These are phyloP conservation scores for Pluvialis apricaria DNA, from an alignment of 2,113 vertebrate species.

Conservation along the genomic window DNA sequence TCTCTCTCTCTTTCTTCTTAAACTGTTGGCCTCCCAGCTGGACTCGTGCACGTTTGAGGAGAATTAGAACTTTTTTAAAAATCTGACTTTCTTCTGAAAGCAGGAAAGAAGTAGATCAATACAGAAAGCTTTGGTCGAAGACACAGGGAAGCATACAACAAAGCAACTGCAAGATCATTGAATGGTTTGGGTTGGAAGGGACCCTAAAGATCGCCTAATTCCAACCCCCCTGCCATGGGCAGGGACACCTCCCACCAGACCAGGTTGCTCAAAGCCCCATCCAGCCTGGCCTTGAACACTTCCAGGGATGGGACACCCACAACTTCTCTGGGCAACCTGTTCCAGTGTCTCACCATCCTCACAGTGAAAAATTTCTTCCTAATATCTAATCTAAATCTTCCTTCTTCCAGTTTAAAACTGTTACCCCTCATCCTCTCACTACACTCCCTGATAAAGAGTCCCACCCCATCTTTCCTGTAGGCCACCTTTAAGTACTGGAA, in stretches of 20 bases:
- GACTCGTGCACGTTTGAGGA: background rate
- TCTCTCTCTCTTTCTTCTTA: background rate
- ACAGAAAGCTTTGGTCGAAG: background rate
- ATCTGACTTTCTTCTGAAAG: background rate
- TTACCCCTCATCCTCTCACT: background rate
- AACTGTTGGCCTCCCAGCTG: background rate
- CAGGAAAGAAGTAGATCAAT: background rate
- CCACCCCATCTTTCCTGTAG: too few species aligned
- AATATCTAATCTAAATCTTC: background rate
- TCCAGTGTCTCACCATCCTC: background rate
- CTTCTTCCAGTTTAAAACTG: background rate
- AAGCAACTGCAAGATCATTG: background rate
- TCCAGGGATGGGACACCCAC: background rate
- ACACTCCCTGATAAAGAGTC: background rate
- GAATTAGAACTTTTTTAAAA: background rate
- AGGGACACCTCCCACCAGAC: background rate
- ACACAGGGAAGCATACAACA: background rate
- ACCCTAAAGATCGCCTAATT: background rate
- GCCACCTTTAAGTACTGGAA: background rate
- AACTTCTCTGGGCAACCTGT: background rate
- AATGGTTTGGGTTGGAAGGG: background rate
- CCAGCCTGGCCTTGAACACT: background rate
- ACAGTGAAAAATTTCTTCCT: background rate
- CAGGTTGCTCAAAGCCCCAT: background rate
- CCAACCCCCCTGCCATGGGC: background rate